phyloP scores from a whole-genome alignment of 2,888 invertebrate species.

The Brachypterus glaber region DNA sequence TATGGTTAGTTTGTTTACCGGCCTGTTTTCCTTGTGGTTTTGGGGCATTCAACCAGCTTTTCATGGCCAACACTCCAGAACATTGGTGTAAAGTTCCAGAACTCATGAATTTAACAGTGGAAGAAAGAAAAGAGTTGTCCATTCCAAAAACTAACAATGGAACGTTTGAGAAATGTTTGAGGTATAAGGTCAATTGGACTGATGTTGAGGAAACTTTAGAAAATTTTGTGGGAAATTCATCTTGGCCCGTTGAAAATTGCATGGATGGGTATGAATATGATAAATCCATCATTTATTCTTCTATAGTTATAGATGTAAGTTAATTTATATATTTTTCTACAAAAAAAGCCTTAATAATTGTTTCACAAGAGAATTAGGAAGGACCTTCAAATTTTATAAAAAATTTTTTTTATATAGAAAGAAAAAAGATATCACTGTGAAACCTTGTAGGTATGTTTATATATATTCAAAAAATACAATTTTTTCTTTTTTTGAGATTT shows the following conservation, averaged over 20 bases:
- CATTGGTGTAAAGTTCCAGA: constrained; percentile 78
- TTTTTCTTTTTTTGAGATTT: too few relatives aligned
- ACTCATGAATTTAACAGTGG: constrained; percentile 48
- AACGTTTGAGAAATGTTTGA: constrained; percentile 57
- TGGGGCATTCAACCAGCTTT: constrained; percentile 86
- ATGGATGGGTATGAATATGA: constrained; percentile 74
- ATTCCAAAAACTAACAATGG: constrained; percentile 50
- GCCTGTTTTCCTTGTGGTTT: constrained; percentile 87
- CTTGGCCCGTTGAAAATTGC: constrained; percentile 60
- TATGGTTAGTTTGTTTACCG: constrained; percentile 80
- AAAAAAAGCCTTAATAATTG: too few relatives aligned
- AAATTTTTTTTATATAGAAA: too few relatives aligned
- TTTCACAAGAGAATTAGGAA: too few relatives aligned
- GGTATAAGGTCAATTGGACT: constrained; percentile 67
- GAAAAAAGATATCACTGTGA: too few relatives aligned
- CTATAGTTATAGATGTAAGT: constrained; percentile 76
- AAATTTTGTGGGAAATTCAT: constrained; percentile 39
- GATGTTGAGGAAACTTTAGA: constrained; percentile 27
- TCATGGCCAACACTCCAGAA: constrained; percentile 80
- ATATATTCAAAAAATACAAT: too few relatives aligned
- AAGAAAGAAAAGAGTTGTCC: constrained; percentile 52
- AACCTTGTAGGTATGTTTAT: too few relatives aligned
- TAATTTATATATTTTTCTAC: constrained; percentile 12
- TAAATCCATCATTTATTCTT: constrained; percentile 57
- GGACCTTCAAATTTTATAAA: too few relatives aligned